Percentiles rank a stretch among this genome's conserved stretches.
Evolutionary conservation across 2,113 vertebrate species (phyloP).

Genomic region (Hymenochirus boettgeri): DNA sequence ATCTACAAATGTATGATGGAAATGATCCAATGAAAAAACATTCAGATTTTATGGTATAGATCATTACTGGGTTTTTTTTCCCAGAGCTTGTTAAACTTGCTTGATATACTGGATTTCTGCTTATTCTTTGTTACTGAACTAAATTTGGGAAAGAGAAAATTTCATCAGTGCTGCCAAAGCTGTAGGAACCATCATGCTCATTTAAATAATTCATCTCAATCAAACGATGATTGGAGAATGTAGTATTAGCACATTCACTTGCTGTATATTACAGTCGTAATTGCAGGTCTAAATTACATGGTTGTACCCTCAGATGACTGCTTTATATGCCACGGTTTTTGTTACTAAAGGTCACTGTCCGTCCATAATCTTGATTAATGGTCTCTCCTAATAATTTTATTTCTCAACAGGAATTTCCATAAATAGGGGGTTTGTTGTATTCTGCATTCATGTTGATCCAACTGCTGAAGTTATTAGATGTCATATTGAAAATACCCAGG

Average conservation of each 20-base stretch:
- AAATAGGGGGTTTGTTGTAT: not conserved
- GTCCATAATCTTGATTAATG: slow-evolving; percentile 8
- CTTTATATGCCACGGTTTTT: slow-evolving; percentile 7
- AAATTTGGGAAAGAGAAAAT: not conserved
- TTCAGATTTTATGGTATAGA: slow-evolving; percentile 3
- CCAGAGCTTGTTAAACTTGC: slow-evolving; percentile 7
- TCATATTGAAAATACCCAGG: not conserved
- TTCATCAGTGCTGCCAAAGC: not conserved
- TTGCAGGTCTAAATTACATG: slow-evolving; percentile 22
- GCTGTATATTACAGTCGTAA: slow-evolving; percentile 26
- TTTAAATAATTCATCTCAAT: slow-evolving; percentile 24
- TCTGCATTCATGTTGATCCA: not conserved
- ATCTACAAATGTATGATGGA: slow-evolving; percentile 12
- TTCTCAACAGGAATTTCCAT: slow-evolving; percentile 1
- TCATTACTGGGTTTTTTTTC: slow-evolving; percentile 12
- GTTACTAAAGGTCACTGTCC: slow-evolving; percentile 24
- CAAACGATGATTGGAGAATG: slow-evolving; percentile 18
- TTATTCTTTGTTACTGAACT: slow-evolving; percentile 1
- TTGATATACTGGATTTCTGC: slow-evolving; percentile 3
- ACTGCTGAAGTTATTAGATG: not conserved
- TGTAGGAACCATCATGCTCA: slow-evolving; percentile 6
- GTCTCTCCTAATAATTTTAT: not conserved
- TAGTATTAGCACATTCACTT: slow-evolving; percentile 19
- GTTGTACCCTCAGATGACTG: slow-evolving; percentile 18
- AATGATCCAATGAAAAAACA: not conserved